Conservation (phyloP, 2,888 invertebrate species). For the Diaprepes abbreviatus region DNA sequence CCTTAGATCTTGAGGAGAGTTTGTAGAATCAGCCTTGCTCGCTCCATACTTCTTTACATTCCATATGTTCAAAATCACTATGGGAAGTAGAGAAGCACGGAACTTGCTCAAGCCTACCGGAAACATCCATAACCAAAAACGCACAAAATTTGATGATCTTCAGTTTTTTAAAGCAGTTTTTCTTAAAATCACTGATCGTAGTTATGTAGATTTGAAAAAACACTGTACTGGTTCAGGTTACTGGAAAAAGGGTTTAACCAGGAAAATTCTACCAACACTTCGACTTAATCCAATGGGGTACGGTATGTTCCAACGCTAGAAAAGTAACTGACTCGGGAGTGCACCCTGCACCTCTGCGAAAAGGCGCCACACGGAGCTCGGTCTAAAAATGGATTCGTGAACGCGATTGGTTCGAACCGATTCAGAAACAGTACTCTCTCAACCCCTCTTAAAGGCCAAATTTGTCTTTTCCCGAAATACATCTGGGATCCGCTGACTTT, state of each 20-base stretch:
- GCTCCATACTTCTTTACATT: conserved; percentile 99
- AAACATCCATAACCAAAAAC: neutral
- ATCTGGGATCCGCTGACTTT: conserved; percentile 61
- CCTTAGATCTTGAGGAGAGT: too few species aligned
- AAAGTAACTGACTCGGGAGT: conserved; percentile 49
- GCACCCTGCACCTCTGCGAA: conserved; percentile 43
- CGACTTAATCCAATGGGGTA: conserved; percentile 24
- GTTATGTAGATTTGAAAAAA: neutral
- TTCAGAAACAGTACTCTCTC: conserved; percentile 58
- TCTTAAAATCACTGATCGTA: neutral
- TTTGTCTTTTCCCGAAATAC: conserved; percentile 88
- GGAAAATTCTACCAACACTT: neutral
- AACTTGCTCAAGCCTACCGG: conserved; percentile 69
- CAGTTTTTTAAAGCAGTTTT: too few species aligned
- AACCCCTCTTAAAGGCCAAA: conserved; percentile 75
- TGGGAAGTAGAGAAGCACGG: conserved; percentile 98
- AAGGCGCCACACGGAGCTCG: conserved; percentile 50
- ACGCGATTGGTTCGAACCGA: conserved; percentile 64
- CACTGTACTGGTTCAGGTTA: neutral
- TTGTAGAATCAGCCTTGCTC: conserved; percentile 60
- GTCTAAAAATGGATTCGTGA: conserved; percentile 69
- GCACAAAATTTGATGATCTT: neutral
- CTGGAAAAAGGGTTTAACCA: conserved; percentile 1
- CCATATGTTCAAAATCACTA: conserved; percentile 88
- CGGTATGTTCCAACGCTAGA: conserved; percentile 33